Evolutionary conservation across 2,888 invertebrate genomes (phyloP), one percentile per base, ranked within the genome.

Genomic region (Drosophila melanosoma): DNA sequence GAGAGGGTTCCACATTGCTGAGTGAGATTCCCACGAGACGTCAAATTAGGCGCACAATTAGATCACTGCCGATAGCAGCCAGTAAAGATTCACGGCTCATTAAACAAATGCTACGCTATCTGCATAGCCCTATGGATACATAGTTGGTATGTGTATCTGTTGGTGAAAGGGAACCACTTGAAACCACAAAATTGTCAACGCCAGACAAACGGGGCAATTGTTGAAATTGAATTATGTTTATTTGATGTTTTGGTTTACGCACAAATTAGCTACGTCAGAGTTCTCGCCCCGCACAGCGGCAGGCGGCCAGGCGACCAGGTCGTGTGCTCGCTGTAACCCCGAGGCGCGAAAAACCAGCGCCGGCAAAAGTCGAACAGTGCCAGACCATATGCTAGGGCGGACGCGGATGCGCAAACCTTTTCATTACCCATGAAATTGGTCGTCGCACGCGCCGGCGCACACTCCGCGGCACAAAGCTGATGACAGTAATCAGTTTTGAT

Each of bases 211-310:
- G 78, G 88, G 74, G 82, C 90, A 91, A 91, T 91, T 91, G 91
- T 88, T 83, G 73, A 91, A 93, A 92, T 92, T 92, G 90, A 92
- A 92, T 92, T 92, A 92, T 92, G 92, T 92, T 90, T 88, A 89
- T 90, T 91, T 88, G 86, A 91, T 91, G 90, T 90, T 89, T 84
- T 87, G 89, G 85, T 87, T 87, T 85, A 69, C 84, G 74, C 75
- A 65, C 81, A 93, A 93, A 93, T 93, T 93, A 93, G 92, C 93
- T 78, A 91, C 88, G 92, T 92, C 91, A 91, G 87, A 85, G 74
- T 69, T 74, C 23, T 64, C 51, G 79, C 72, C 59, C 78, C 77
- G 76, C 74, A 81, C 71, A 62, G 73, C 38, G 57, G 12, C 83
- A 57, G 69, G 69, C 83, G 86, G 76, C 86, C 79, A 59, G 79